Evolutionary conservation across 2,797 vertebrate species (phyloP), one percentile per base, ranked within the genome.

Genomic region (Tangara arthus): DNA sequence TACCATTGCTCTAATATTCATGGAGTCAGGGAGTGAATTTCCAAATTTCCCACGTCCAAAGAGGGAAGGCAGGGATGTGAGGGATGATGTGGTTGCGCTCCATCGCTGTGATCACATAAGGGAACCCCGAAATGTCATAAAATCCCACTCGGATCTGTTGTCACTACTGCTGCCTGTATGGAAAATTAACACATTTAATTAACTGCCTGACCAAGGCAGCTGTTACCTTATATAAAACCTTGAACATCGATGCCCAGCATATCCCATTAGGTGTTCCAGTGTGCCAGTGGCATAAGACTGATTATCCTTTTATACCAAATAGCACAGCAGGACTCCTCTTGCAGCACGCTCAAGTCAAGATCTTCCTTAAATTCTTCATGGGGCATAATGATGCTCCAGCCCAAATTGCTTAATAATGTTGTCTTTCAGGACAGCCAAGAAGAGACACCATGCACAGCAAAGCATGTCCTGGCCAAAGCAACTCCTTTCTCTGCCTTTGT

Each of bases 141-240:
- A 98, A 97, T 96, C 95, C 97, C 95, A 93, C 87, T 97, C 94
- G 95, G 97, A 92, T 98, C 96, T 96, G 95, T 78, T 97, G 98
- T 98, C 97, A 92, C 98, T 98, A 98, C 98, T 98, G 98, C 96
- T 97, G 96, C 97, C 96, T 94, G 86, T 96, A 97, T 89, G 97
- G 96, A 96, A 98, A 98, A 98, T 98, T 97, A 98, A 98, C 97
- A 98, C 97, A 97, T 98, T 98, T 98, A 98, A 98, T 98, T 98
- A 98, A 98, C 97, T 98, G 97, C 96, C 97, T 98, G 97, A 98
- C 97, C 97, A 98, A 98, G 98, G 98, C 98, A 98, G 98, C 97
- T 98, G 98, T 98, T 98, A 97, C 98, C 98, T 98, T 98, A 94
- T 97, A 97, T 97, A 98, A 98, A 98, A 97, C 87, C 97, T 98